Conservation (phyloP, 2,797 vertebrate species). For the Brachymystax lenok region DNA sequence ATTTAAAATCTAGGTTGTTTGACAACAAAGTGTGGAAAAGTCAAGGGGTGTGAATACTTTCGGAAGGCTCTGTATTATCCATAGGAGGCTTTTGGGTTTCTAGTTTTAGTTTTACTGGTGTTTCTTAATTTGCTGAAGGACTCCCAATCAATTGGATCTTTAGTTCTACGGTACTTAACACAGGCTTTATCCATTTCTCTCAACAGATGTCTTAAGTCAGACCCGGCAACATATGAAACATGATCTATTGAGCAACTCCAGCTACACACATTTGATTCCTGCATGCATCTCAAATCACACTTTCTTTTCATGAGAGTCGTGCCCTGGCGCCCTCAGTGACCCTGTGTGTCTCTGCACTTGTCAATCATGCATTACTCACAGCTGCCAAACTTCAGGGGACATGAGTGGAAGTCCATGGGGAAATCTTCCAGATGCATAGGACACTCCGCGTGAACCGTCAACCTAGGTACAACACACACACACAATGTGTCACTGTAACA, state of each 20-base stretch:
- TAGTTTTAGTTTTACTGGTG: no score
- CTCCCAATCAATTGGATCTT: no score
- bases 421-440: constrained; percentile 99
- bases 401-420: constrained; percentile 99
- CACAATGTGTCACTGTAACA: constrained; percentile 17
- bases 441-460: constrained; percentile 98
- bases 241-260: not conserved
- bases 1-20: no score
- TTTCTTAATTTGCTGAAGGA: no score
- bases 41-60: no score
- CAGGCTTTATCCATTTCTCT: no score
- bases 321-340: not conserved
- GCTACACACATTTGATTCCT: not conserved
- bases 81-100: no score
- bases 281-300: not conserved
- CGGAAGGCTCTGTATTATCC: no score
- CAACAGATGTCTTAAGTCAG: no score
- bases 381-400: constrained; percentile 99
- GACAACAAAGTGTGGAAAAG: no score
- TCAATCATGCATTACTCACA: constrained; percentile 85
- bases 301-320: no score
- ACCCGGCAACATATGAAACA: not conserved
- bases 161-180: no score
- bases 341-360: not conserved
- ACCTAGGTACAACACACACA: constrained; percentile 78